phyloP scores from a whole-genome alignment of 2,113 vertebrate species.

The Damaliscus lunatus region DNA sequence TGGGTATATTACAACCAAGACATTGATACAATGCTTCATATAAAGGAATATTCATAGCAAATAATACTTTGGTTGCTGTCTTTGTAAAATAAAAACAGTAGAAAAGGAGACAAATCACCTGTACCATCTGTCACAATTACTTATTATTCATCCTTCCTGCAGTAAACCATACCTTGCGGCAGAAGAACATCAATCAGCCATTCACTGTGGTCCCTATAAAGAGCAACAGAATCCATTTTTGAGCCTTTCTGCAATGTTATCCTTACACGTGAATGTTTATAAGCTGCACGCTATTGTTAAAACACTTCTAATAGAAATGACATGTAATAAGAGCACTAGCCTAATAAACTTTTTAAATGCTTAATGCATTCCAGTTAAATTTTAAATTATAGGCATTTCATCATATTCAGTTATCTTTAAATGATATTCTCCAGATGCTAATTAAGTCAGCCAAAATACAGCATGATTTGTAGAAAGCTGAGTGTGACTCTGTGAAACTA shows the following conservation, averaged over 20 bases:
- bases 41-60: conserved; percentile 27
- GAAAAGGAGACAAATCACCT: conserved; percentile 57
- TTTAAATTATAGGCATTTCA: conserved; percentile 58
- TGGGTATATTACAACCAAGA: conserved; percentile 24
- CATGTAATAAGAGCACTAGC: conserved; percentile 53
- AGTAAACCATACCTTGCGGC: conserved; percentile 93
- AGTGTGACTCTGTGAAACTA: neutral
- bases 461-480: neutral
- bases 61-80: neutral
- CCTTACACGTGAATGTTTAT: conserved; percentile 34
- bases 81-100: conserved; percentile 40
- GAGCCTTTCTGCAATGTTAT: conserved; percentile 13
- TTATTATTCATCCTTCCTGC: conserved; percentile 67
- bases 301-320: conserved; percentile 58
- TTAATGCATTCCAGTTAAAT: conserved; percentile 53
- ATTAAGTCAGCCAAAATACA: conserved; percentile 63
- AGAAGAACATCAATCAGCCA: conserved; percentile 99
- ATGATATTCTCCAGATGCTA: conserved; percentile 63
- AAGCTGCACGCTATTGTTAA: conserved; percentile 31
- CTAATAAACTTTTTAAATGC: conserved; percentile 51
- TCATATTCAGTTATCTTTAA: conserved; percentile 56
- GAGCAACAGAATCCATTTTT: conserved; percentile 52
- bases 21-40: conserved; percentile 9
- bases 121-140: conserved; percentile 38
- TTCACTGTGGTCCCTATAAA: conserved; percentile 93